phyloP scores from a whole-genome alignment of 1,140 invertebrate genomes.

The Bombyx mandarina region DNA sequence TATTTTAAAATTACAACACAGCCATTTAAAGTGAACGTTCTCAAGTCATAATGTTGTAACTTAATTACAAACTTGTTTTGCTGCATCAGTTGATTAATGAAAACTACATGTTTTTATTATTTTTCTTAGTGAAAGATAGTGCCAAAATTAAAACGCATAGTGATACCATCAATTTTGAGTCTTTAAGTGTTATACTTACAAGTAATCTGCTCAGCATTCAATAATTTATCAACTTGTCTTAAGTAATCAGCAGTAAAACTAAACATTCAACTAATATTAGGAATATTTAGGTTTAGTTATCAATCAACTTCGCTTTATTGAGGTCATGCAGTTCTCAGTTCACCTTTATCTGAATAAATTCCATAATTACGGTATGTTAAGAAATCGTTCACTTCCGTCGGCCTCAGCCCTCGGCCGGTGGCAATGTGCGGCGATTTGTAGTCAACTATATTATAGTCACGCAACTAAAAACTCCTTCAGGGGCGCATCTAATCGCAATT shows the following conservation, averaged over 20 bases:
- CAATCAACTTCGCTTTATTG: too few species aligned
- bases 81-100: neutral
- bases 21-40: too few species aligned
- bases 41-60: neutral
- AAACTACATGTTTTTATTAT: neutral
- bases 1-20: too few species aligned
- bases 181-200: neutral
- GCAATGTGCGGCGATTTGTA: constrained; percentile 19
- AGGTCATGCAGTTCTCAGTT: neutral
- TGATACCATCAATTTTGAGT: neutral
- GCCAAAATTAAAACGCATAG: neutral
- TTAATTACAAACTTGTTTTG: neutral
- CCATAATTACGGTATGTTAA: constrained; percentile 37
- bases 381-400: constrained; percentile 47
- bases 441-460: constrained; percentile 18
- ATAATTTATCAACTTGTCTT: too few species aligned
- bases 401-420: constrained; percentile 23
- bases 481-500: too few species aligned
- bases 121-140: constrained; percentile 5
- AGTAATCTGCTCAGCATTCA: neutral
- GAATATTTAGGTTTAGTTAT: too few species aligned
- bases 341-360: constrained; percentile 17
- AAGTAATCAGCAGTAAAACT: too few species aligned
- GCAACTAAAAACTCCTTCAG: constrained; percentile 16
- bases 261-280: too few species aligned